Evolutionary conservation across 2,113 vertebrate species (phyloP), one percentile per base, ranked within the genome.

Genomic region (Eurystomus gularis): DNA sequence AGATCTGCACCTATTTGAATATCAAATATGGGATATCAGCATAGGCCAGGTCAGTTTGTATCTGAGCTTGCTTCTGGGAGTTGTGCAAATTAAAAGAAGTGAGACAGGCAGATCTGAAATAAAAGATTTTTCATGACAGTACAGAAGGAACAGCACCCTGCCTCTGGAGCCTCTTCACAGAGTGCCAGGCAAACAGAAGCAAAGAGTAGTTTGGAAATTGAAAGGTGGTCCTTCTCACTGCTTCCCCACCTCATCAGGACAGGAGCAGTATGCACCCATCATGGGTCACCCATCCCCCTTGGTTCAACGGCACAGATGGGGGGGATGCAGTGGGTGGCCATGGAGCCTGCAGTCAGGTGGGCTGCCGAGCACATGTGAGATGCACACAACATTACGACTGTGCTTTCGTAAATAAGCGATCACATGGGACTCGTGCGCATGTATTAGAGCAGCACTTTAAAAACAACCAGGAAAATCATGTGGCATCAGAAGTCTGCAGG

Each of bases 391-490:
- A 40, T 64, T 93, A 91, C 20, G 58, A 31, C 76, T 91, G 64
- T 97, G 97, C 96, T 97, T 95, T 97, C 86, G 75, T 97, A 96
- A 96, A 92, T 95, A 31, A 61, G 75, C 9, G 7, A 86, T 98
- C 98, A 98, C 97, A 97, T 97, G 98, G 96, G 81, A 55, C 96
- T 95, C 3, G 86, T 92, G 92, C 3, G 17, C 35, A 42, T 88
- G 21, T 95, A 75, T 87, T 88, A 35, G 60, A 61, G 84, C 75
- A 37, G 68, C 7, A 20, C 82, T 95, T 94, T 90, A 94, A 95
- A 98, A 97, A 97, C 90, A 97, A 94, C 91, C 35, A 83, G 92
- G 87, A 96, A 97, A 96, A 97, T 98, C 96, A 97, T 97, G 96
- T 97, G 98, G 97, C 96, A 95, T 73, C 76, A 93, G 69, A 95